Evolutionary conservation across 2,797 vertebrate genomes (phyloP), one percentile per base, ranked within the genome.

Genomic region (Arrhamphus sclerolepis): DNA sequence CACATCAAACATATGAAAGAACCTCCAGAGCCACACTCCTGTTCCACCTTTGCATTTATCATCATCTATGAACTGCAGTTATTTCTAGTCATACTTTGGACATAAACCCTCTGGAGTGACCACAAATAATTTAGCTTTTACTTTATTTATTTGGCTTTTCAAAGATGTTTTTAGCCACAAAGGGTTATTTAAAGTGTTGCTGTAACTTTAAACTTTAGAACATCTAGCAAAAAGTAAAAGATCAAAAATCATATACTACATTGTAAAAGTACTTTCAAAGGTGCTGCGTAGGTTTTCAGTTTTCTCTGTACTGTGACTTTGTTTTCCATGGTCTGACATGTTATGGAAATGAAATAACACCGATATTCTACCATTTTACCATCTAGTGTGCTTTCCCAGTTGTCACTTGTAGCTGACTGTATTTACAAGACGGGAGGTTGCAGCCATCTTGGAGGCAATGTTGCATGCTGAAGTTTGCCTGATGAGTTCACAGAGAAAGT

Each of bases 1-100:
- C 77, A 78, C 80, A 87, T 88, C 81, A 87, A 87, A 88, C 80
- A 77, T 78, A 86, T 78, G 79, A 88, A 86, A 88, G 77, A 56
- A 78, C 58, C 57, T 69, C 66, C 64, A 62, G 56, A 83, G 77
- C 71, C 73, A 47, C 62, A 42, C 50, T 60, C 55, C 57, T 60
- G 62, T 62, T 41, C 60, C 58, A 70, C 60, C 42, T 64, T 66
- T 51, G n/a, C 40, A 56, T 83, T 70, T 66, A 71, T 72, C 73
- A 63, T 64, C 46, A 60, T 43, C 78, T 51, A 59, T 70, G 60
- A 76, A 68, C 39, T 10, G 16, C 49, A 46, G 62, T 65, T 67
- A 57, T 62, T 81, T 61, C 22, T 49, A 42, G 4, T 56, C 41
- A 50, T 57, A 51, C 41, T 65, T 60, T 52, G 18, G 39, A 14